Evolutionary conservation across 2,888 invertebrate genomes (phyloP).

Genomic region (Drosophila monieri): DNA sequence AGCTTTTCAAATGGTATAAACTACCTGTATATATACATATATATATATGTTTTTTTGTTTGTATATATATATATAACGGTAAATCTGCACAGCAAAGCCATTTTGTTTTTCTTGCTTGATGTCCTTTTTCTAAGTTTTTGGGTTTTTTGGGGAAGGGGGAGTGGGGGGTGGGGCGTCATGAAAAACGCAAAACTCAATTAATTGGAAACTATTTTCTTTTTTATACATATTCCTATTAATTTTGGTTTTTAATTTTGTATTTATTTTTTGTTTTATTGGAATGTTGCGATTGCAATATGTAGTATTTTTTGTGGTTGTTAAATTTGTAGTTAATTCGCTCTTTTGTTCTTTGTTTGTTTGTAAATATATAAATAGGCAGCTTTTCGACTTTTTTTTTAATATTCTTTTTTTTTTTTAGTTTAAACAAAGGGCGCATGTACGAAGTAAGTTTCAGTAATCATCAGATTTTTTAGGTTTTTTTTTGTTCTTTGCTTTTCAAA

Average conservation of each 20-base stretch:
- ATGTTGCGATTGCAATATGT: conserved; percentile 39
- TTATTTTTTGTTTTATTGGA: conserved; percentile 21
- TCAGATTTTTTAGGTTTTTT: conserved; percentile 34
- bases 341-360: conserved; percentile 42
- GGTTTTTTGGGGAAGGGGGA: background rate
- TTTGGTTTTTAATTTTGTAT: conserved; percentile 20
- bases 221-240: conserved; percentile 29
- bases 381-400: conserved; percentile 27
- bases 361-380: conserved; percentile 76
- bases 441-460: conserved; percentile 45
- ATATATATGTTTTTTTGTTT: conserved; percentile 11
- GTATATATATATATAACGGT: conserved; percentile 43
- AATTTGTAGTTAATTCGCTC: conserved; percentile 23
- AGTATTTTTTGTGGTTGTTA: conserved; percentile 21
- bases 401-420: background rate
- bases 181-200: conserved; percentile 38
- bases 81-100: conserved; percentile 38
- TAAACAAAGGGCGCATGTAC: conserved; percentile 55
- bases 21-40: conserved; percentile 31
- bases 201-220: conserved; percentile 40
- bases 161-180: conserved; percentile 22
- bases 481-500: conserved; percentile 55
- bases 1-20: conserved; percentile 38
- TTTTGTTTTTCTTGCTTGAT: conserved; percentile 9
- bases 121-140: conserved; percentile 23